Base-by-base conservation (phyloP, 2,797 vertebrate species). In the Sebastes melanostomus region DNA sequence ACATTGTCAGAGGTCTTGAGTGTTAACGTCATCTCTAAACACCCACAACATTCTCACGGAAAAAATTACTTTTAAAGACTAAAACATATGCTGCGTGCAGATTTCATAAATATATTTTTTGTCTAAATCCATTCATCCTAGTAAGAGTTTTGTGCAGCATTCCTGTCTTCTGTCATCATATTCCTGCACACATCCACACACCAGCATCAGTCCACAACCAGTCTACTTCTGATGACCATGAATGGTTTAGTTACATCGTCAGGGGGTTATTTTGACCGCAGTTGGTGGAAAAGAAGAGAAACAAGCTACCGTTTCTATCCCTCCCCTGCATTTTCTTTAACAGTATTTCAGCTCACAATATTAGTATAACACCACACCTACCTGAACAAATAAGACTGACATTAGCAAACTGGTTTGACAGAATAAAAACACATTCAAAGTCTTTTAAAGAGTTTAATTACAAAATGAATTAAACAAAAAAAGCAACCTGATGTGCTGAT, bases 391-490 rank as follows among this genome's bases (percentile, higher is more conserved):
- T 1, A 72, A 52, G 18, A 52, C 11, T n/a, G 60, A 12, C 2
- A 42, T 36, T 11, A 6, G 8, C 3, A 18, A 22, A 20, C 1
- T 25, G 11, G 8, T 30, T 24, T 16, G 20, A 68, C 12, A 66
- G n/a, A 80, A 75, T 5, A 30, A 77, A 27, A 81, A 66, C 65
- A 78, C 65, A 66, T 3, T 76, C 3, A 61, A 52, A 38, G 34
- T 71, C 8, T 63, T 94, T 93, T 72, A 72, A 9, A 80, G 6
- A 75, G 82, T 95, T 96, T 96, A 95, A 95, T 96, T 89, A 92
- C 75, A 96, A 95, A 95, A 88, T 36, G 56, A 83, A 91, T 82
- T 82, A 85, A 86, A 84, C 77, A 82, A 85, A 62, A 73, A 85
- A 71, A 78, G 76, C 14, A 74, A 52, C 68, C 36, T 38, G 11